phyloP scores from a whole-genome alignment of 2,113 vertebrate species.

The Dendropsophus ebraccatus region DNA sequence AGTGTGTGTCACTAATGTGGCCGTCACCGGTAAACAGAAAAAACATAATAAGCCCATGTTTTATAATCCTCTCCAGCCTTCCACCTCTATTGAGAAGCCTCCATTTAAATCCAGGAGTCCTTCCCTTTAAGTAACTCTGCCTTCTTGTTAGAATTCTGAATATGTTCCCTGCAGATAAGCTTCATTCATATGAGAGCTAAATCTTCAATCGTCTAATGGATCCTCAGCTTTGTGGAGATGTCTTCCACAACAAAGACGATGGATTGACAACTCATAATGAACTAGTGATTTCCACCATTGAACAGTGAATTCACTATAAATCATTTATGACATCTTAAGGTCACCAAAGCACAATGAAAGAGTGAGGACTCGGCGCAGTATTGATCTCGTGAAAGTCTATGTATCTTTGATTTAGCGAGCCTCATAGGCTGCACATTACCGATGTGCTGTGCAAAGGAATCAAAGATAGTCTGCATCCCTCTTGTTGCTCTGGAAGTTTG shows the following conservation, averaged over 20 bases:
- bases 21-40: not conserved
- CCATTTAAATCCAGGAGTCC: not conserved
- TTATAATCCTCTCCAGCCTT: not conserved
- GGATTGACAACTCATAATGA: not conserved
- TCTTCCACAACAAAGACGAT: not conserved
- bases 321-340: slow-evolving; percentile 29
- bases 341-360: slow-evolving; percentile 2
- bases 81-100: too few species aligned
- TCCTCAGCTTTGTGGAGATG: slow-evolving; percentile 14
- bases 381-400: not conserved
- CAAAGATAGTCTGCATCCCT: not conserved
- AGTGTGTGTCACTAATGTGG: not conserved
- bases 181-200: not conserved
- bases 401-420: not conserved
- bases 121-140: not conserved
- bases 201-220: slow-evolving; percentile 2
- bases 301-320: not conserved
- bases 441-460: slow-evolving; percentile 1
- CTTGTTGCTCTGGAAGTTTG: not conserved
- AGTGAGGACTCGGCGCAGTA: not conserved
- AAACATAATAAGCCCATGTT: not conserved
- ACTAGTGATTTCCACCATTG: slow-evolving; percentile 41
- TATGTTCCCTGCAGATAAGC: slow-evolving; percentile 2
- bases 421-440: slow-evolving; percentile 16
- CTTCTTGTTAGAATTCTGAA: not conserved